Evolutionary conservation across 2,888 invertebrate species (phyloP), one percentile per base, ranked within the genome.

Genomic region (Drosophila falleni): DNA sequence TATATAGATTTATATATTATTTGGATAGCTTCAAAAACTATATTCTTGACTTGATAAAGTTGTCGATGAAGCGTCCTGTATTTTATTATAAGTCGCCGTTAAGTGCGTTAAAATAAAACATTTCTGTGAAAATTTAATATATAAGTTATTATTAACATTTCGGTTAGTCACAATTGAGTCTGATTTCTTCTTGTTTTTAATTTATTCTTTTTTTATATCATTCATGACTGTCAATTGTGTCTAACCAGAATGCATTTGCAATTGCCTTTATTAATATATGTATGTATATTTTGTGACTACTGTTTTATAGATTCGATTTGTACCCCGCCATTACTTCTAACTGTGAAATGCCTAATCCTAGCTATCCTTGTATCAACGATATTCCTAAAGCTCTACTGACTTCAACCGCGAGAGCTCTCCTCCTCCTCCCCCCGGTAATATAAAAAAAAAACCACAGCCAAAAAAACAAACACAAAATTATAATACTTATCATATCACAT

Each of bases 281-380:
- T 71, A 59, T 69, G 49, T 62, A 71, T 81, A 66, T 89, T 84
- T 84, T 84, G 87, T 87, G 71, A 87, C 76, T 78, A 86, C 87
- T 86, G 66, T 74, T 74, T 84, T 86, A 83, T 86, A 86, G 85
- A 88, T 86, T 78, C 88, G 78, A 78, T 89, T 74, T 85, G 73
- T 86, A 78, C 67, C 80, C 86, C 75, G 80, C 71, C 80, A 78
- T 84, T 78, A 78, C 81, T 81, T 65, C 78, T 88, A 87, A 88
- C 89, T 80, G 88, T 75, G 83, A 87, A 88, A 87, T 89, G 80
- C 73, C 66, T 85, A 72, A 78, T 85, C 86, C 59, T 89, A 71
- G 88, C 83, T 69, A 80, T 67, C 73, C 70, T 85, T 62, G 66
- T 78, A 74, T 85, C 85, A 67, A 85, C 85, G 83, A 65, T 88